Evolutionary conservation across 2,888 invertebrate species (phyloP), one percentile per base, ranked within the genome.

Genomic region (Cryptophagus acutangulus): DNA sequence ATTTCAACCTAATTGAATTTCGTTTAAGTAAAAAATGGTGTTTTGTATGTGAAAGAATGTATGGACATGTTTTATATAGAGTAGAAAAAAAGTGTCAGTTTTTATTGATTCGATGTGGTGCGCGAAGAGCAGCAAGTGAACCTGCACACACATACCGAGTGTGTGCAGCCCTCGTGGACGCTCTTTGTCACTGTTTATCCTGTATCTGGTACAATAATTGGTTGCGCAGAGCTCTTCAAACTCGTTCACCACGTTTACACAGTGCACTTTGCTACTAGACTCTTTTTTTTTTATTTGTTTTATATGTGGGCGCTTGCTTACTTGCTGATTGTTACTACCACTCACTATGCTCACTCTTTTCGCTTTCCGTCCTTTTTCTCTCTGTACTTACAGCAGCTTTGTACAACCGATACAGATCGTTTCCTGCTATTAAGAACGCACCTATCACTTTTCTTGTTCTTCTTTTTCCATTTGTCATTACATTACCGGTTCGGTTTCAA

Each of bases 51-150:
- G n/a, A n/a, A n/a, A n/a, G n/a, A n/a, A n/a, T n/a, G n/a, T n/a
- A n/a, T n/a, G n/a, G n/a, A n/a, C n/a, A n/a, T n/a, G n/a, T n/a
- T n/a, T n/a, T n/a, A n/a, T n/a, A n/a, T n/a, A n/a, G n/a, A n/a
- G n/a, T n/a, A 54, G 49, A 53, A 55, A 59, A 63, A 58, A 63
- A 62, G 62, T 65, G 63, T 63, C 63, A 62, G 60, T 63, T 65
- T 65, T 65, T 65, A 65, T 65, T 63, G 65, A 65, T 65, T 65
- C 61, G 59, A 55, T 58, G 60, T 57, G 55, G 58, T 57, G 57
- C 58, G 58, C 61, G 58, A 57, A 54, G 55, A 52, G 54, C 14
- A 8, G 12, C n/a, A 16, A 31, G 26, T 20, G 24, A 20, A 16
- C 49, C 31, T 20, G 24, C 24, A 20, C 24, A 20, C n/a, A n/a